Evolutionary conservation across 1,140 invertebrate species (phyloP), one percentile per base, ranked within the genome.

Genomic region (Scaptomyza pallida): DNA sequence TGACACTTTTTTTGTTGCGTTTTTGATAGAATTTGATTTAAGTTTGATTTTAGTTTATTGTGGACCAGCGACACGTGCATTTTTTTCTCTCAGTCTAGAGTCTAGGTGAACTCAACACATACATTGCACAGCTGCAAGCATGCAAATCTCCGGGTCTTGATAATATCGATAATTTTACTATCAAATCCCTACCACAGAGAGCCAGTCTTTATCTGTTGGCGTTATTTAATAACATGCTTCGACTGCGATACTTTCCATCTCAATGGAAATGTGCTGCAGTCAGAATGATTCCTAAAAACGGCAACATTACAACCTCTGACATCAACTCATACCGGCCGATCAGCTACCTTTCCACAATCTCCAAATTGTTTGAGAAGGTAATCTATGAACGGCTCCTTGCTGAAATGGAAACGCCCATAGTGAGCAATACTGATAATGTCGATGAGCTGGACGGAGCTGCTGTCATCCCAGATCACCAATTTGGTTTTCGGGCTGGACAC

Each of bases 221-320:
- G 1, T 16, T 51, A 13, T 35, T 35, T 9, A 51, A 35, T 4
- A 35, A 15, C 2, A 51, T 35, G 9, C 48, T 51, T 10, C 5
- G 26, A 2, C 15, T 15, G n/a, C 26, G 15, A 2, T 15, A 51
- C 9, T 51, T 51, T 8, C 48, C 48, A 2, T 13, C 9, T 0
- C 48, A 35, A 13, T 54, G 51, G 51, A 54, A 54, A 54, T 19
- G 10, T 1, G 51, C 51, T 0, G 16, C 10, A 2, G 37, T 54
- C 0, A 2, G 5, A 1, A 37, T 37, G 17, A 19, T 54, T 6
- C 0, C 3, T 6, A 13, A 54, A 40, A 40, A 10, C 16, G 1
- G 33, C 5, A 47, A 47, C 19, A 47, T 3, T 23, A 0, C 21
- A n/a, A 13, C 12, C 9, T 12, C 44, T 0, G 0, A n/a, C 2